Evolutionary conservation across 2,888 invertebrate genomes (phyloP), one percentile per base, ranked within the genome.

Genomic region (Hermaeophaga mercurialis): DNA sequence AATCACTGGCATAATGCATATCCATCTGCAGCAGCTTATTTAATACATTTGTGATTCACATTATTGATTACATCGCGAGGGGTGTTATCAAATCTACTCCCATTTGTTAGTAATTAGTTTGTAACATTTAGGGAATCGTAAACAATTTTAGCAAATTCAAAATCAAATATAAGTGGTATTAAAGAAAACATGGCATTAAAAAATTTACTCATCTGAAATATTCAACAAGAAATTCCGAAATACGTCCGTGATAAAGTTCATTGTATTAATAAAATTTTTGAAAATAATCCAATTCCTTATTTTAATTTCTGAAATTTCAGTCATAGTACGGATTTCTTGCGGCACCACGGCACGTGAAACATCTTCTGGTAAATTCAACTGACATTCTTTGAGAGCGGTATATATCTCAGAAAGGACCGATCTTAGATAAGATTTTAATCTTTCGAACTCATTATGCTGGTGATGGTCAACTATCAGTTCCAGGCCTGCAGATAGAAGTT

Each of bases 271-370:
- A 14, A 46, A 56, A 31, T 56, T 50, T 19, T 46, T 46, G 22
- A 56, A 56, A 11, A 56, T 41, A 8, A 56, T 46, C 45, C 50
- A 56, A 26, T 56, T 50, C 17, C 50, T 50, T 36, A 56, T 50
- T 24, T 50, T 56, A 7, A 18, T 41, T 46, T 56, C 50, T 11
- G 41, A n/a, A 12, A 39, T 14, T 17, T 24, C 28, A 1, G n/a
- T 17, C 24, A 31, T 45, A 12, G 18, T 24, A 11, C 50, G 38
- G 17, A 36, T 39, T 28, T 50, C 38, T 8, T 3, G 6, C 14
- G 50, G 50, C 15, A 50, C 39, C 4, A 56, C 34, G 22, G 45
- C 19, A 31, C 56, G 45, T 15, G 31, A n/a, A 17, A 56, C 36
- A 22, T 56, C 50, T 8, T n/a, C 5, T 1, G 56, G 56, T 24